A percentile compares a stretch with the other conserved stretches of the same genome.
These are phyloP conservation scores for Acholoe squamosa DNA, from an alignment of 2,888 invertebrate species.

Conservation along the genomic window DNA sequence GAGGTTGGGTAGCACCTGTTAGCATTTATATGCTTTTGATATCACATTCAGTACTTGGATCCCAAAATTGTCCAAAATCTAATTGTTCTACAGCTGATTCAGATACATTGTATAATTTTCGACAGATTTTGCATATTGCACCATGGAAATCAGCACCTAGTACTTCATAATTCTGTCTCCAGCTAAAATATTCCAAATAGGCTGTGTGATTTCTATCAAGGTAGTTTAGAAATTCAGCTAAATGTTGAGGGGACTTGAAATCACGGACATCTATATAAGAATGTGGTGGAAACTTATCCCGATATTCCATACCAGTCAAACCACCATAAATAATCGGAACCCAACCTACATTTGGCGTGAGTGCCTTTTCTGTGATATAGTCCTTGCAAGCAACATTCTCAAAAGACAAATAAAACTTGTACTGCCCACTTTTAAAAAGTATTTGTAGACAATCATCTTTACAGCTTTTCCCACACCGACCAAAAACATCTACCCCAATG, in stretches of 20 bases:
- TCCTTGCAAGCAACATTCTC: constrained; percentile 11
- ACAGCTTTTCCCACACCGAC: not conserved
- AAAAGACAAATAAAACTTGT: not conserved
- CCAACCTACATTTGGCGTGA: not conserved
- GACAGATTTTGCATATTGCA: not conserved
- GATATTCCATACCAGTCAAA: not conserved
- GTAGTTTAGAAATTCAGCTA: not conserved
- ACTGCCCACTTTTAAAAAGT: not conserved
- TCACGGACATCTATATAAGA: not conserved
- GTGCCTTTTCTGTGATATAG: constrained; percentile 19
- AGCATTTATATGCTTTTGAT: not conserved
- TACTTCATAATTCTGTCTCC: not conserved
- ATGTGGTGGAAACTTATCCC: not conserved
- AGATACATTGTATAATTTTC: not conserved
- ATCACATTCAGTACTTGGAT: not conserved
- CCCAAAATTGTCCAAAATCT: not conserved
- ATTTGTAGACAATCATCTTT: not conserved
- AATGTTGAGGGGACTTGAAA: not conserved
- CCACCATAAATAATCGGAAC: not conserved
- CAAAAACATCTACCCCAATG: not conserved
- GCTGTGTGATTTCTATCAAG: not conserved
- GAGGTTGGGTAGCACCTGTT: not conserved
- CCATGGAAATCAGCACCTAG: not conserved
- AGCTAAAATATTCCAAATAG: not conserved
- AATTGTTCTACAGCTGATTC: not conserved